Percentiles rank a stretch among this genome's conserved stretches.
Evolutionary conservation across 2,113 vertebrate species (phyloP).

Genomic region (Perognathus longimembris): DNA sequence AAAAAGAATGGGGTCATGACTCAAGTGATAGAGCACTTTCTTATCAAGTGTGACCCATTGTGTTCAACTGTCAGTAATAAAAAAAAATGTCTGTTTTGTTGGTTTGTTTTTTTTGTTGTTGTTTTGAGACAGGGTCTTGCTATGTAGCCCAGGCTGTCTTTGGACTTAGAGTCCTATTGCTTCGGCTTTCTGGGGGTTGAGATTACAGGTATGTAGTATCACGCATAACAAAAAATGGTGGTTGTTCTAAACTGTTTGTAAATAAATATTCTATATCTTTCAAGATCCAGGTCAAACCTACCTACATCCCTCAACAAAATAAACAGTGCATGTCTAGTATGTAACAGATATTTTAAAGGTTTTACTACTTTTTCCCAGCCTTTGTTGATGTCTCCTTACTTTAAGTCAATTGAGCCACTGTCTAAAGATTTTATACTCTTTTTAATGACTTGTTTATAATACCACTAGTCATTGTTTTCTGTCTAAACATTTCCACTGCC

Average conservation of each 20-base stretch:
- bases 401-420: neutral
- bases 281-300: neutral
- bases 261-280: neutral
- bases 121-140: neutral
- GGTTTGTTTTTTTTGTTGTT: neutral
- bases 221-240: neutral
- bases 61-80: too few species aligned
- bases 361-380: neutral
- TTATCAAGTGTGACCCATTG: too few species aligned
- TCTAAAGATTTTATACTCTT: neutral
- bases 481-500: conserved; percentile 22
- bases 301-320: neutral
- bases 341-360: neutral
- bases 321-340: neutral
- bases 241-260: conserved; percentile 17
- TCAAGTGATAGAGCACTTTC: too few species aligned
- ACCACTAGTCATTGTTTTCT: conserved; percentile 13
- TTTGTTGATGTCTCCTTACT: neutral
- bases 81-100: too few species aligned
- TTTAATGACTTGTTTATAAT: conserved; percentile 1
- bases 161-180: neutral
- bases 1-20: too few species aligned
- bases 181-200: neutral
- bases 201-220: neutral
- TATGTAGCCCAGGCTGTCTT: neutral